Evolutionary conservation across 2,888 invertebrate genomes (phyloP), one percentile per base, ranked within the genome.

Genomic region (Hirtodrosophila alboralis): DNA sequence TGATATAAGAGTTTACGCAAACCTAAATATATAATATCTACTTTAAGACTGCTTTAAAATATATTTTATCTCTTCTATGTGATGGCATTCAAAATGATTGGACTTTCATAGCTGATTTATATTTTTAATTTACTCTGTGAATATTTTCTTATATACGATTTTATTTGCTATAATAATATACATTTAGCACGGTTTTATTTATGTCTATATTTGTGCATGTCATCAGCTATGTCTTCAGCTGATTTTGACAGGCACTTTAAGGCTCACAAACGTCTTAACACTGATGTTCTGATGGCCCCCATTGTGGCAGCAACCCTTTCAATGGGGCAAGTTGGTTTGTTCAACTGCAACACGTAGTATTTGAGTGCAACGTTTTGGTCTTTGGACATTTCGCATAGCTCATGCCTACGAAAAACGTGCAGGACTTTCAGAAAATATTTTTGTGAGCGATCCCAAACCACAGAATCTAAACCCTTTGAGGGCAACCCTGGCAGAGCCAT

Each of bases 401-500:
- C 60, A 65, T 58, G 83, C 83, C 83, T 70, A 58, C 43, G 31
- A 34, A 45, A 69, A 61, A 75, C 79, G 79, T 80, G 79, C 73
- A 65, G 41, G 74, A 76, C 48, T 70, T 66, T 48, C 43, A 57
- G 66, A 60, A n/a, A 57, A 72, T 69, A 33, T 36, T 18, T n/a
- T 26, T 48, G 13, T 40, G 16, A 14, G 13, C 16, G 31, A 33
- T 30, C 31, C 47, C 45, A 63, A 47, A 41, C 53, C 57, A 30
- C 68, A 70, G 43, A 48, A 51, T 43, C 31, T 47, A 38, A 75
- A 74, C 75, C 70, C 70, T 75, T 58, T 68, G 63, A 34, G 37
- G 30, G 18, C 30, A 47, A 52, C 26, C 51, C 56, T 16, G 28
- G 33, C 59, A 83, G 80, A 87, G 88, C 87, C 87, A 87, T 86